Percentiles rank a stretch among this genome's conserved stretches.
phyloP scores from a whole-genome alignment of 30 jellyfish, hydroid and myxozoan species.

The Hydractinia symbiolongicarpus region DNA sequence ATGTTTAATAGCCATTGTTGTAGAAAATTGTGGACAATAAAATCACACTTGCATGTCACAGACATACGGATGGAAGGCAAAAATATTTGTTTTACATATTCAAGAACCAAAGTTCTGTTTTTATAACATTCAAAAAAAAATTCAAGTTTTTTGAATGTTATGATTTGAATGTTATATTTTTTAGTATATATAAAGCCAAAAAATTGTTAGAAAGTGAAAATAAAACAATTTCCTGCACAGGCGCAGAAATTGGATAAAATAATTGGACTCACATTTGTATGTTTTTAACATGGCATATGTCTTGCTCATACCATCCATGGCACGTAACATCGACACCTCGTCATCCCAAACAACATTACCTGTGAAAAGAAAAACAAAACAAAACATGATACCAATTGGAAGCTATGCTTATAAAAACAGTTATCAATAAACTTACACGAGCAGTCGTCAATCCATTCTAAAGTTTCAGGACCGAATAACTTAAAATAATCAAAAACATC shows the following conservation, averaged over 20 bases:
- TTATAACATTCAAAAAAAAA: too few species aligned
- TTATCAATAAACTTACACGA: slow-evolving; percentile 49
- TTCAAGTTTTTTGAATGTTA: too few species aligned
- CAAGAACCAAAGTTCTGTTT: too few species aligned
- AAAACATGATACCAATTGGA: background rate
- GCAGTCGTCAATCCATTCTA: slow-evolving; percentile 91
- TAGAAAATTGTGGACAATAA: too few species aligned
- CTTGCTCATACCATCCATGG: slow-evolving; percentile 64
- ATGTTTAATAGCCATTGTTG: too few species aligned
- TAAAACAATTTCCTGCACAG: background rate
- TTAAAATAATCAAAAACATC: slow-evolving; percentile 72
- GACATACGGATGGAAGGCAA: too few species aligned
- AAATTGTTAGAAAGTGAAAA: background rate
- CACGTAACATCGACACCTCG: slow-evolving; percentile 42
- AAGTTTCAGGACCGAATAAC: slow-evolving; percentile 66
- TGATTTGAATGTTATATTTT: too few species aligned
- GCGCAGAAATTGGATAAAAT: background rate
- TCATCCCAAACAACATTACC: slow-evolving; percentile 78
- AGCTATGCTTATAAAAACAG: background rate
- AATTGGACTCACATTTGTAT: background rate
- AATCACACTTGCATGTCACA: too few species aligned
- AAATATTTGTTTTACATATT: too few species aligned
- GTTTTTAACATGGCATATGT: slow-evolving; percentile 38
- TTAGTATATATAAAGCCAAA: background rate
- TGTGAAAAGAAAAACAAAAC: background rate